These are phyloP conservation scores for Drosophila pseudotalamancana DNA, from an alignment of 2,888 invertebrate genomes.

Conservation along the genomic window DNA sequence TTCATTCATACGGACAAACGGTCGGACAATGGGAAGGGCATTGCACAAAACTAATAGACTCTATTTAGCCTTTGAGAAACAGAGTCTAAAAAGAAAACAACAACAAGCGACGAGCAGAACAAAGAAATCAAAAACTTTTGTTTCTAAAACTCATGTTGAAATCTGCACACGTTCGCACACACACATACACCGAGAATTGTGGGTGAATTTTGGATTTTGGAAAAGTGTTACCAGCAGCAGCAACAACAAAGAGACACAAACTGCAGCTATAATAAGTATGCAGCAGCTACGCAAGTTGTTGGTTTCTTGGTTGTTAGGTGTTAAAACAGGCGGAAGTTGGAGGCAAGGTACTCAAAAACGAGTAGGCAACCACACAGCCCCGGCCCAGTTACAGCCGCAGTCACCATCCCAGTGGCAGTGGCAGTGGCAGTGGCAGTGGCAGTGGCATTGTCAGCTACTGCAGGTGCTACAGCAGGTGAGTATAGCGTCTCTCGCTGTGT, in stretches of 20 bases:
- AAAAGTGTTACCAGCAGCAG: constrained; percentile 28
- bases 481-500: constrained; percentile 19
- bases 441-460: constrained; percentile 11
- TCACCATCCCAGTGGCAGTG: no score
- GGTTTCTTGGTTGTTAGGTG: constrained; percentile 73
- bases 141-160: constrained; percentile 79
- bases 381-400: constrained; percentile 10
- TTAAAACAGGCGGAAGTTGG: constrained; percentile 78
- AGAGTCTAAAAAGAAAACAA: constrained; percentile 10
- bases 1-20: no score
- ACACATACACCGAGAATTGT: constrained; percentile 36
- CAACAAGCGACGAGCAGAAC: constrained; percentile 49
- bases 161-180: constrained; percentile 53
- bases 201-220: constrained; percentile 65
- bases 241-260: constrained; percentile 61
- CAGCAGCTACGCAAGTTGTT: constrained; percentile 48
- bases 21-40: no score
- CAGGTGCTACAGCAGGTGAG: constrained; percentile 21
- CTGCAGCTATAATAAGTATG: constrained; percentile 76
- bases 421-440: constrained; percentile 2
- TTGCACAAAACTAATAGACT: no score
- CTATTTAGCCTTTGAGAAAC: no score
- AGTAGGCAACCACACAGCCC: neutral
- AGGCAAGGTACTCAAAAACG: constrained; percentile 56
- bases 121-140: constrained; percentile 79